These are phyloP conservation scores for Gasterosteus nipponicus DNA, from an alignment of 2,113 vertebrate genomes.

Conservation along the genomic window DNA sequence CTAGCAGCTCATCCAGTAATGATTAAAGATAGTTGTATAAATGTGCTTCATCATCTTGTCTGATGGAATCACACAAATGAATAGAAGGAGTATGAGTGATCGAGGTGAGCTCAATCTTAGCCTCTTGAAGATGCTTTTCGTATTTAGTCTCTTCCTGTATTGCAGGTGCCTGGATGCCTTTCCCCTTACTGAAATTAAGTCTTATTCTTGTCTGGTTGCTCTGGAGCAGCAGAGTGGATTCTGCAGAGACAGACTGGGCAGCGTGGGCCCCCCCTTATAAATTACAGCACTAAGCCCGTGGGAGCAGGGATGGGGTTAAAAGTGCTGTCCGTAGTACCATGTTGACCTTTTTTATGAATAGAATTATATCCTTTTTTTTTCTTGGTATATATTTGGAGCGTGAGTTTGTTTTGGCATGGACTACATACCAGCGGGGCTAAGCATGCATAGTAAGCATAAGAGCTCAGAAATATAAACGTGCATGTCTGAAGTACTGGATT, in stretches of 20 bases:
- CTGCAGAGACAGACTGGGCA: slow-evolving; percentile 43
- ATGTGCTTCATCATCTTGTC: slow-evolving; percentile 32
- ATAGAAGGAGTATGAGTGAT: slow-evolving; percentile 38
- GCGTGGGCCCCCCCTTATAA: slow-evolving; percentile 47
- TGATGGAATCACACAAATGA: slow-evolving; percentile 6
- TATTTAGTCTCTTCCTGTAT: slow-evolving; percentile 47
- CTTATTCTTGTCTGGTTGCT: slow-evolving; percentile 48
- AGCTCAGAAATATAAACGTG: slow-evolving; percentile 15
- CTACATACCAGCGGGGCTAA: slow-evolving; percentile 3
- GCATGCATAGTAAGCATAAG: slow-evolving; percentile 14
- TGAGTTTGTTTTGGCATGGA: slow-evolving; percentile 24
- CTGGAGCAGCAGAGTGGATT: slow-evolving; percentile 47
- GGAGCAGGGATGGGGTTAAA: slow-evolving; percentile 38
- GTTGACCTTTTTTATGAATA: slow-evolving; percentile 34
- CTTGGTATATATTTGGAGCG: slow-evolving; percentile 8
- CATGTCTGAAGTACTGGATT: slow-evolving; percentile 30
- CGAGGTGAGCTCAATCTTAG: slow-evolving; percentile 38
- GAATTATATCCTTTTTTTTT: background rate
- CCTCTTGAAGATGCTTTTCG: slow-evolving; percentile 42
- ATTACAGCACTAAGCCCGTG: slow-evolving; percentile 42
- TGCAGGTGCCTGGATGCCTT: slow-evolving; percentile 52
- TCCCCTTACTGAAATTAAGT: slow-evolving; percentile 48
- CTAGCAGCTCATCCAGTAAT: slow-evolving; percentile 4
- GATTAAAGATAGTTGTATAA: slow-evolving; percentile 38
- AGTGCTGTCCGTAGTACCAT: slow-evolving; percentile 44